Conservation (phyloP, 1,140 invertebrate species). For the Drosophila lowei region DNA sequence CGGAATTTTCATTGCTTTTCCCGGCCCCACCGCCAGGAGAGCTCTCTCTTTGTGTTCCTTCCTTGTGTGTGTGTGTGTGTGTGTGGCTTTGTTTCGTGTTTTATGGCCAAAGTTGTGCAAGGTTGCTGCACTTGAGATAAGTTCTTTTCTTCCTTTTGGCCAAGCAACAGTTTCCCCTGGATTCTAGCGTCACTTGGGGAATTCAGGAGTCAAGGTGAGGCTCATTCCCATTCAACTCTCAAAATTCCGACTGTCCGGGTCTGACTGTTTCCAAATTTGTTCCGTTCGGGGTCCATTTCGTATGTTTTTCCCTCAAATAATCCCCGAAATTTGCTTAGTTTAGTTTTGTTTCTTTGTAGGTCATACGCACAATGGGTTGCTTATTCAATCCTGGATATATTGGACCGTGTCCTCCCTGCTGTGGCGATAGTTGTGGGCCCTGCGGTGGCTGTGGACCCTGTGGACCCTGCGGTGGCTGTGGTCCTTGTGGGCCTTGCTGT, state of each 20-base stretch:
- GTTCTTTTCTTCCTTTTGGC: constrained; percentile 5
- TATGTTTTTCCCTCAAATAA: neutral
- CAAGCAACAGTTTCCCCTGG: constrained; percentile 30
- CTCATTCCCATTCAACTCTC: constrained; percentile 5
- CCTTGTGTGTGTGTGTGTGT: no score
- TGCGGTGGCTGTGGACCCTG: neutral
- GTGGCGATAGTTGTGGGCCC: no score
- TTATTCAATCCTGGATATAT: constrained; percentile 21
- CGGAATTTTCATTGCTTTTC: constrained; percentile 77
- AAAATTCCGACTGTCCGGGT: neutral
- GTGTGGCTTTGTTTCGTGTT: constrained; percentile 40
- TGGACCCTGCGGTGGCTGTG: neutral
- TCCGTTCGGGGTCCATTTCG: neutral
- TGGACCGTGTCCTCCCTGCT: constrained; percentile 6
- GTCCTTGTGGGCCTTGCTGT: neutral
- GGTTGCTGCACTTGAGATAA: constrained; percentile 35
- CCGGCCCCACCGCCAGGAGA: neutral
- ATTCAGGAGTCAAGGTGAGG: neutral
- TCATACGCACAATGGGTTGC: neutral
- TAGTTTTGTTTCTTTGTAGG: neutral
- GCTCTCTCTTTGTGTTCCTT: constrained; percentile 3
- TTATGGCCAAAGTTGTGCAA: constrained; percentile 43
- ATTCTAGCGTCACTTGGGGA: constrained; percentile 6
- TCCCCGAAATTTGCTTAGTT: neutral
- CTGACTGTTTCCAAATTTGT: neutral